These are phyloP conservation scores for Squalus acanthias DNA, from an alignment of 2,797 vertebrate species.

Conservation along the genomic window DNA sequence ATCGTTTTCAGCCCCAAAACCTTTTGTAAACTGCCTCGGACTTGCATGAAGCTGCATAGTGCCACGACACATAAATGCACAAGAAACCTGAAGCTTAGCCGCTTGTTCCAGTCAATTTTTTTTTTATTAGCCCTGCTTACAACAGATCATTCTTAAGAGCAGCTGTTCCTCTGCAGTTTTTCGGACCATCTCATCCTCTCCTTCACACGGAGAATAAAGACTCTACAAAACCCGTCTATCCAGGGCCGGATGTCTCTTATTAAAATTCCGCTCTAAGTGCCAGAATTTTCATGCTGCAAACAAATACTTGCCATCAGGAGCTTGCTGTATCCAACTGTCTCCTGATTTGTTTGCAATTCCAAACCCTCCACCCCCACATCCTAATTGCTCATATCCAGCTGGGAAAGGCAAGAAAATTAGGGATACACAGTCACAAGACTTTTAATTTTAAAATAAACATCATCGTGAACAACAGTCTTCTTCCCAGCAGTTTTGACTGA, in stretches of 20 bases:
- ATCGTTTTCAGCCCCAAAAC: not conserved
- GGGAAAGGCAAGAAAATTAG: not conserved
- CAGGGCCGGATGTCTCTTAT: conserved; percentile 13
- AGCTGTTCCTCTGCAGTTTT: not conserved
- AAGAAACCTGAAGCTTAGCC: not conserved
- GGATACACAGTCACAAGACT: not conserved
- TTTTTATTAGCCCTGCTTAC: not conserved
- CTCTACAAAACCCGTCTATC: not conserved
- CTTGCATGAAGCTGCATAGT: not conserved
- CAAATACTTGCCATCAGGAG: not conserved
- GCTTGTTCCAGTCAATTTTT: not conserved
- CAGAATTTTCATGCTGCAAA: conserved; percentile 8
- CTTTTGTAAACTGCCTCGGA: not conserved
- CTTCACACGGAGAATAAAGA: not conserved
- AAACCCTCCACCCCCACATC: not conserved
- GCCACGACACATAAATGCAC: not conserved
- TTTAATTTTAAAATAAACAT: not conserved
- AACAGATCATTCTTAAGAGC: not conserved
- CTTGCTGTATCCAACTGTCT: conserved; percentile 20
- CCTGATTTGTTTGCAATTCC: not conserved
- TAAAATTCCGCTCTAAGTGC: not conserved
- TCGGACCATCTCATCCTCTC: not conserved
- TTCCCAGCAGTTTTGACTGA: not conserved
- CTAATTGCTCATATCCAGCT: conserved; percentile 2
- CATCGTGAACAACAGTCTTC: not conserved